Percentiles rank a stretch among this genome's conserved stretches.
These are phyloP conservation scores for Chrysocyon brachyurus DNA, from an alignment of 2,797 vertebrate species.

Conservation along the genomic window DNA sequence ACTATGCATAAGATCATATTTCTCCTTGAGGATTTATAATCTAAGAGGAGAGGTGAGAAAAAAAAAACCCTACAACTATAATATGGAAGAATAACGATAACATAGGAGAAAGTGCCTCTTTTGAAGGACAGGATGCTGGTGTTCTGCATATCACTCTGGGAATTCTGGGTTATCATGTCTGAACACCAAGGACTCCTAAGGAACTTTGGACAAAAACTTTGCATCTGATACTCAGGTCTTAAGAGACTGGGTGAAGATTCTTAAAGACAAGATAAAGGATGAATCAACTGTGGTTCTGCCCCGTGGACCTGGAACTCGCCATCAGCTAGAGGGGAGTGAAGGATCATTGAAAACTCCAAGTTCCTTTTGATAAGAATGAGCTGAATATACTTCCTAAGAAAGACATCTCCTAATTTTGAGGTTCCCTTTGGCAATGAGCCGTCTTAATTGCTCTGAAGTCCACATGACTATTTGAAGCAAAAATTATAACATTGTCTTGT, in stretches of 20 bases:
- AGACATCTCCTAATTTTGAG: slow-evolving; percentile 54
- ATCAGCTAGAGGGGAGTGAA: slow-evolving; percentile 32
- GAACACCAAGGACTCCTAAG: neutral
- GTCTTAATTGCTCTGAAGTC: slow-evolving; percentile 78
- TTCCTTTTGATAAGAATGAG: slow-evolving; percentile 28
- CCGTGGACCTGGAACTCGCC: neutral
- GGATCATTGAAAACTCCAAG: neutral
- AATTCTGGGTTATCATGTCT: neutral
- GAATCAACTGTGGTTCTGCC: neutral
- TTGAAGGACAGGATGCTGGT: neutral
- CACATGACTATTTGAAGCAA: slow-evolving; percentile 73
- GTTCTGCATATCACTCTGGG: neutral
- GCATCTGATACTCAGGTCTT: neutral
- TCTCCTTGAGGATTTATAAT: slow-evolving; percentile 49
- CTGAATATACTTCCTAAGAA: slow-evolving; percentile 61
- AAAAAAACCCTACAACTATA: neutral
- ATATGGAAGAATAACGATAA: neutral
- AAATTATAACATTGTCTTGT: slow-evolving; percentile 79
- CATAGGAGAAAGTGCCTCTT: neutral
- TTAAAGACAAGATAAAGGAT: slow-evolving; percentile 26
- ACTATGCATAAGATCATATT: neutral
- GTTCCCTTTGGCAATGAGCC: slow-evolving; percentile 70
- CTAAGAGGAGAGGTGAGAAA: neutral
- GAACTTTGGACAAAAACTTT: slow-evolving; percentile 34
- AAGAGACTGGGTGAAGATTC: neutral